A percentile compares a stretch with the other conserved stretches of the same genome.
These are phyloP conservation scores for Dolichallabes microphthalmus DNA, from an alignment of 2,113 vertebrate species.

Conservation along the genomic window DNA sequence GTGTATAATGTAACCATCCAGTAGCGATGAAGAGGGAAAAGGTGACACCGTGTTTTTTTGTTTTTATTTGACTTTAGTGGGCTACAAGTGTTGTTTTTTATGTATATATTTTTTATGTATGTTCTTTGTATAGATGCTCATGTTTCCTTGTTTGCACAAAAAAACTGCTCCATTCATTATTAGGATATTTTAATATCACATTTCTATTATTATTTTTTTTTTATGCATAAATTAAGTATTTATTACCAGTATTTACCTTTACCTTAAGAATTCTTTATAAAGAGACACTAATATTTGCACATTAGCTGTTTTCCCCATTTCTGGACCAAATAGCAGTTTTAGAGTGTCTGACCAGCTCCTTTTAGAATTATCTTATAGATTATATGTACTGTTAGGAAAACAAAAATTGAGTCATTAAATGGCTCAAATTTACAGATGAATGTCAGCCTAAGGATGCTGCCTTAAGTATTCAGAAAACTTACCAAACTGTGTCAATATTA, in stretches of 20 bases:
- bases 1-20: constrained; percentile 63
- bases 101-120: too few species aligned
- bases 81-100: not conserved
- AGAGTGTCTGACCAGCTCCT: not conserved
- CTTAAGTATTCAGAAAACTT: not conserved
- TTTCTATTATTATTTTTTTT: constrained; percentile 17
- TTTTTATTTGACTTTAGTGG: not conserved
- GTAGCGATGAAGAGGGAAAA: not conserved
- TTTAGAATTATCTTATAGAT: not conserved
- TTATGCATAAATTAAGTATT: constrained; percentile 38
- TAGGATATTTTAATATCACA: constrained; percentile 11
- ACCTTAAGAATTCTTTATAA: not conserved
- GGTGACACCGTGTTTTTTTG: not conserved
- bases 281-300: constrained; percentile 31
- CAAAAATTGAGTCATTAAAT: not conserved
- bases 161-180: not conserved
- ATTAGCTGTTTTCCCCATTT: not conserved
- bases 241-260: constrained; percentile 40
- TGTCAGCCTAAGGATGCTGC: constrained; percentile 6
- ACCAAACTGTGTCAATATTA: constrained; percentile 4
- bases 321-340: constrained; percentile 20
- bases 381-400: not conserved
- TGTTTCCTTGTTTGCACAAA: constrained; percentile 7
- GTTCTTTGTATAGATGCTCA: not conserved
- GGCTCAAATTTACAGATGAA: not conserved